These are phyloP conservation scores for Diploptera punctata DNA, from an alignment of 2,888 invertebrate species.

Conservation along the genomic window DNA sequence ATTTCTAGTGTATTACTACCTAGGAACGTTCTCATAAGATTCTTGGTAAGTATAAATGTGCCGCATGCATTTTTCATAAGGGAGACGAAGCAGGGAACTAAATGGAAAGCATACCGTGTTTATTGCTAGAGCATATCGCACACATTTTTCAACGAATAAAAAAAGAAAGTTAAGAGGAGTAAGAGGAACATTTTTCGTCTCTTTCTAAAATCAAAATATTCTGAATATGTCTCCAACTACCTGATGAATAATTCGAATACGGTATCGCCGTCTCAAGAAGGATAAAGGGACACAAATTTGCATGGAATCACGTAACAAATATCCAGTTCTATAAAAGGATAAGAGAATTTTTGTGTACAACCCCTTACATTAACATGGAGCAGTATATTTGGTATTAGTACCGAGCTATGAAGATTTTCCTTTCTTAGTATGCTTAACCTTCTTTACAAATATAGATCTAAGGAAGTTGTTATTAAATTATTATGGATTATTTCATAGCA, in stretches of 20 bases:
- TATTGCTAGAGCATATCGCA: conserved; percentile 18
- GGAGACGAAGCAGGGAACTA: conserved; percentile 4
- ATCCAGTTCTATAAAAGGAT: background rate
- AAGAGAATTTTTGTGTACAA: background rate
- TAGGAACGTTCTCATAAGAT: conserved; percentile 25
- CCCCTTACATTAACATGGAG: too few species aligned
- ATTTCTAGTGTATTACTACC: conserved; percentile 10
- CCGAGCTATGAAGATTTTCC: too few species aligned
- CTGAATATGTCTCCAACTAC: conserved; percentile 4
- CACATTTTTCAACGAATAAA: background rate
- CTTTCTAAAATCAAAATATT: conserved; percentile 19
- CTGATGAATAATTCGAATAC: conserved; percentile 24
- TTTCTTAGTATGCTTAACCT: too few species aligned
- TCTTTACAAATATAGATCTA: too few species aligned
- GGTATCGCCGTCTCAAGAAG: background rate
- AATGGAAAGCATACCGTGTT: conserved; percentile 27
- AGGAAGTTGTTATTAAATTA: too few species aligned
- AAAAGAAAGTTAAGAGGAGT: background rate
- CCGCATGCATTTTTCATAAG: conserved; percentile 35
- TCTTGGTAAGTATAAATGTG: conserved; percentile 33
- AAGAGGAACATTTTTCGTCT: background rate
- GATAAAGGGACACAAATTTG: conserved; percentile 15
- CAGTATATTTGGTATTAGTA: too few species aligned
- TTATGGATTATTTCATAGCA: too few species aligned
- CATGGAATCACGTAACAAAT: conserved; percentile 13